Evolutionary conservation across 2,888 invertebrate species (phyloP).

Genomic region (Arge pagana): DNA sequence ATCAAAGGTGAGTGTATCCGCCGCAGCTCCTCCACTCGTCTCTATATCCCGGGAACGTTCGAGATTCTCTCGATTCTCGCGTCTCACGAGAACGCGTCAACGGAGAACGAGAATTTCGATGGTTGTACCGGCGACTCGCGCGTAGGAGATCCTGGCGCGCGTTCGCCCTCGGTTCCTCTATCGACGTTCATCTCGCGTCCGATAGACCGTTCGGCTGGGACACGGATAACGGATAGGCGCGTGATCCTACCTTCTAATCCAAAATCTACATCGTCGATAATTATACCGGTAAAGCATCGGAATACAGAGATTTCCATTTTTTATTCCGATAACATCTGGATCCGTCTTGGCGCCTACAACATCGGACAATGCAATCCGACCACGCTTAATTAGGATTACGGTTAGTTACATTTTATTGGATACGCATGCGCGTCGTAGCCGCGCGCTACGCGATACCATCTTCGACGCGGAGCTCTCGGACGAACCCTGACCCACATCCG

Average conservation of each 20-base stretch:
- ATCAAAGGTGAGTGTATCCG: slow-evolving; percentile 67
- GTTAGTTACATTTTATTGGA: slow-evolving; percentile 17
- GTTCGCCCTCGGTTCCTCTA: no score
- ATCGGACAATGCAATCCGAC: slow-evolving; percentile 22
- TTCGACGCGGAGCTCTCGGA: background rate
- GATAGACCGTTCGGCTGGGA: no score
- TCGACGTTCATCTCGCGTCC: no score
- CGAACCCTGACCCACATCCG: slow-evolving; percentile 16
- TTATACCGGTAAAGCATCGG: slow-evolving; percentile 15
- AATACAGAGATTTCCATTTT: slow-evolving; percentile 18
- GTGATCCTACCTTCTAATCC: no score
- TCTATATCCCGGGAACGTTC: no score
- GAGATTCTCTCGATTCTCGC: no score
- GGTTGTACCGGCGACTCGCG: no score
- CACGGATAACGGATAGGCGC: no score
- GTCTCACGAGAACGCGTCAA: no score
- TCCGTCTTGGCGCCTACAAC: slow-evolving; percentile 22
- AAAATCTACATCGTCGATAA: slow-evolving; percentile 5
- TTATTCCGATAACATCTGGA: slow-evolving; percentile 32
- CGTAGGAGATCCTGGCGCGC: no score
- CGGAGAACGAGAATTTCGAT: no score
- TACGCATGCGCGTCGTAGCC: slow-evolving; percentile 7
- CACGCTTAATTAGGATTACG: slow-evolving; percentile 25
- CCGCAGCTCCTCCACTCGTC: no score
- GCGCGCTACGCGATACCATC: slow-evolving; percentile 11